Percentiles rank a stretch among this genome's conserved stretches.
phyloP scores from a whole-genome alignment of 2,888 invertebrate species.

The Nymphalis polychloros region DNA sequence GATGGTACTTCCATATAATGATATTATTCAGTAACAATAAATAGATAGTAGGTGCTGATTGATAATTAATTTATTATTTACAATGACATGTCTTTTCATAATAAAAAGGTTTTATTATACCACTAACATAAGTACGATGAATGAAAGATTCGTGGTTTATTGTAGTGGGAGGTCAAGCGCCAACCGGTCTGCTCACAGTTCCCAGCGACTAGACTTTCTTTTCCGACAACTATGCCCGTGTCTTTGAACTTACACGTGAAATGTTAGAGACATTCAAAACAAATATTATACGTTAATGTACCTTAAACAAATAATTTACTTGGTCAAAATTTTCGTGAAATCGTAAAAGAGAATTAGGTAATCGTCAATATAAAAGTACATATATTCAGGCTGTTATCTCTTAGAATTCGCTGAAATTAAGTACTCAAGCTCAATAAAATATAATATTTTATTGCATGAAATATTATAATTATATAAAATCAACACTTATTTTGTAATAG shows the following conservation, averaged over 20 bases:
- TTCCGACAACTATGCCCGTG: slow-evolving; percentile 60
- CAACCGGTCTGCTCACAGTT: slow-evolving; percentile 54
- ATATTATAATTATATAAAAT: too few relatives aligned
- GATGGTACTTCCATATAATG: neutral
- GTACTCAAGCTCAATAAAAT: too few relatives aligned
- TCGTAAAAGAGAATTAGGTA: neutral
- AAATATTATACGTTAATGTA: slow-evolving; percentile 36
- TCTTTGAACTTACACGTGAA: slow-evolving; percentile 35
- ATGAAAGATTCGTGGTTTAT: slow-evolving; percentile 30
- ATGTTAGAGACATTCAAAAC: slow-evolving; percentile 31
- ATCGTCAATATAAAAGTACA: neutral
- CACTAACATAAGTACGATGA: slow-evolving; percentile 24
- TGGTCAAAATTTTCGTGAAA: slow-evolving; percentile 19
- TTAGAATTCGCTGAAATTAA: neutral
- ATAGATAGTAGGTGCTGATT: neutral
- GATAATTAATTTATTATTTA: slow-evolving; percentile 4
- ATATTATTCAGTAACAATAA: neutral
- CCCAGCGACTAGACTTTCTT: slow-evolving; percentile 65
- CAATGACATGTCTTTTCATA: slow-evolving; percentile 4
- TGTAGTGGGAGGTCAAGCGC: slow-evolving; percentile 63
- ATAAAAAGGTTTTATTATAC: slow-evolving; percentile 21
- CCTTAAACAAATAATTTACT: slow-evolving; percentile 13
- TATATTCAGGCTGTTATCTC: neutral
- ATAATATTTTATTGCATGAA: too few relatives aligned
- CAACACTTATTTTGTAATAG: too few relatives aligned